phyloP scores from a whole-genome alignment of 2,888 invertebrate species.

The Leptinotarsa juncta region DNA sequence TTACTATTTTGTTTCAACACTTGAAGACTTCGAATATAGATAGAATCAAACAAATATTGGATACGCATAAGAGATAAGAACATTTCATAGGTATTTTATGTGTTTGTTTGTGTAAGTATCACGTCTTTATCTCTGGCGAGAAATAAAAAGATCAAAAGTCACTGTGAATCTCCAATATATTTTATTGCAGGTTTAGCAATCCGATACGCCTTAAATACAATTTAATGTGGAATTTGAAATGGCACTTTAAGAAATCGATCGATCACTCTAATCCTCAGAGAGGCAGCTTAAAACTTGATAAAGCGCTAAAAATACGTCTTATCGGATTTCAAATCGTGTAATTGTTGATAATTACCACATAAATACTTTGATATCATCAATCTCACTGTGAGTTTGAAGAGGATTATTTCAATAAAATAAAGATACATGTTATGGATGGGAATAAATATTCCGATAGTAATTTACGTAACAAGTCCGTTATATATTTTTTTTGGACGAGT shows the following conservation, averaged over 20 bases:
- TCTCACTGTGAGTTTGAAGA: constrained; percentile 31
- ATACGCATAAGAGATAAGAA: too few species aligned
- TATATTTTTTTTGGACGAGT: too few species aligned
- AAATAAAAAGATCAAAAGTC: constrained; percentile 6
- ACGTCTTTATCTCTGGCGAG: neutral
- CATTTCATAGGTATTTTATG: neutral
- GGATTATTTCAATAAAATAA: constrained; percentile 30
- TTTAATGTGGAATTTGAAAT: constrained; percentile 34
- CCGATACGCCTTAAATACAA: constrained; percentile 47
- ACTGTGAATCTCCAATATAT: constrained; percentile 6
- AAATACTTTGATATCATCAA: constrained; percentile 38
- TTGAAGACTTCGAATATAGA: too few species aligned
- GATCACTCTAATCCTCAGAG: constrained; percentile 36
- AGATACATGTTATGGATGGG: neutral
- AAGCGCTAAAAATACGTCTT: constrained; percentile 40
- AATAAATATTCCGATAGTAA: neutral
- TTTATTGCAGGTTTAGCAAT: constrained; percentile 31
- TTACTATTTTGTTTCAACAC: too few species aligned
- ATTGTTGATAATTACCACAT: constrained; percentile 49
- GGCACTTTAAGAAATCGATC: constrained; percentile 39
- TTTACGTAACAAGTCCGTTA: too few species aligned
- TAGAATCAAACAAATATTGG: too few species aligned
- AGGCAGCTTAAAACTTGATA: constrained; percentile 40
- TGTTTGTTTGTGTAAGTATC: neutral
- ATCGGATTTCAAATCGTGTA: constrained; percentile 46